Evolutionary conservation across 2,113 vertebrate species (phyloP), one percentile per base, ranked within the genome.

Genomic region (Mungos mungo): DNA sequence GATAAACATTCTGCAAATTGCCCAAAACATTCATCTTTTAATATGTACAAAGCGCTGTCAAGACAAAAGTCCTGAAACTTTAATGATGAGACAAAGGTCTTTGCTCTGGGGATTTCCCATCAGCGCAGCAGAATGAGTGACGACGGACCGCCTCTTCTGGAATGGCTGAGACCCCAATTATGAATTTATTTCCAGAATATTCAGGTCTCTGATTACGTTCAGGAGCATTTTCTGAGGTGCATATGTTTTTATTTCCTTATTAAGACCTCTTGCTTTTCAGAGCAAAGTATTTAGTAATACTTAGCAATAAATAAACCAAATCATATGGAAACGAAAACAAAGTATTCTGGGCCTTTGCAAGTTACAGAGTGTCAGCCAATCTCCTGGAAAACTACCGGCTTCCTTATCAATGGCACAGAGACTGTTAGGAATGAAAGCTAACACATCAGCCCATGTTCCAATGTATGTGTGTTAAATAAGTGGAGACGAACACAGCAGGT

Each of bases 261-360:
- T 90, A 94, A 66, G 88, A 92, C 52, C 68, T 13, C 68, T 90
- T 15, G 54, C 79, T 93, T 7, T 91, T 79, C 87, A 81, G 90
- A 76, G 60, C 93, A 96, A 96, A 85, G 47, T 83, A 76, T 10
- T 95, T 95, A 87, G 14, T 88, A 82, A 95, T 92, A 29, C 93
- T 96, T 80, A 97, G 68, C n/a, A 94, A 57, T 97, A 83, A 93
- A 95, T 79, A 94, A 97, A 83, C 41, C 25, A 93, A 12, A 14
- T 19, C 82, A 35, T 54, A 90, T 72, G 23, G 16, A 94, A 35
- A 52, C 10, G 82, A 63, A 89, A 33, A 3, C 31, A 25, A 54
- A 52, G 23, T 6, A 60, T 41, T 90, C 97, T 41, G n/a, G 5
- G 65, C 63, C 96, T 15, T 72, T 25, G 50, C 50, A 90, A 27